Conservation (phyloP, 2,113 vertebrate species). For the Lasiurus borealis region DNA sequence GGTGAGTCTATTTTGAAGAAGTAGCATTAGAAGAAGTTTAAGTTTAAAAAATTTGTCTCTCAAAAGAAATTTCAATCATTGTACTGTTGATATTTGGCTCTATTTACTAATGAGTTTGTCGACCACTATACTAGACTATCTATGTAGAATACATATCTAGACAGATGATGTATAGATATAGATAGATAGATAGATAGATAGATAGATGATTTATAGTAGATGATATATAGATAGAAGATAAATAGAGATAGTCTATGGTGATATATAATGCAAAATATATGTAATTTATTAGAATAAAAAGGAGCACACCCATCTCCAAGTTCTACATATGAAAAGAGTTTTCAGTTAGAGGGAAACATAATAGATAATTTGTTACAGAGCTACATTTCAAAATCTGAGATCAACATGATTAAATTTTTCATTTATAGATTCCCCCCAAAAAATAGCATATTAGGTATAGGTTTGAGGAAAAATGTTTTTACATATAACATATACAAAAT, state of each 20-base stretch:
- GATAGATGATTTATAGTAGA: no score
- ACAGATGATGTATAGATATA: no score
- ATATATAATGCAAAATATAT: neutral
- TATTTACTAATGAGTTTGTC: no score
- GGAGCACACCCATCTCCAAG: neutral
- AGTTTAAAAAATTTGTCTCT: no score
- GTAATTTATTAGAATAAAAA: neutral
- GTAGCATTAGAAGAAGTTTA: no score
- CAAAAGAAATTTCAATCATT: no score
- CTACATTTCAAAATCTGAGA: neutral
- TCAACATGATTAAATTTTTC: neutral
- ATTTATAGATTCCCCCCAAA: neutral
- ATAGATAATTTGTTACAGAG: neutral
- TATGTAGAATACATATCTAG: no score
- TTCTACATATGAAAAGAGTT: neutral
- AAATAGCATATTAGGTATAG: neutral
- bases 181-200: neutral
- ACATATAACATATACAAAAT: neutral
- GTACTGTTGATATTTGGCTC: no score
- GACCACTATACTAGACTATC: no score
- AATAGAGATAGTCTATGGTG: neutral
- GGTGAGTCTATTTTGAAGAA: no score
- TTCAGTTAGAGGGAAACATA: neutral
- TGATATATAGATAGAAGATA: neutral
- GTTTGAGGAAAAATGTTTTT: neutral